A percentile compares a stretch with the other conserved stretches of the same genome.
phyloP scores from a whole-genome alignment of 2,888 invertebrate species.

The Pammene fasciana region DNA sequence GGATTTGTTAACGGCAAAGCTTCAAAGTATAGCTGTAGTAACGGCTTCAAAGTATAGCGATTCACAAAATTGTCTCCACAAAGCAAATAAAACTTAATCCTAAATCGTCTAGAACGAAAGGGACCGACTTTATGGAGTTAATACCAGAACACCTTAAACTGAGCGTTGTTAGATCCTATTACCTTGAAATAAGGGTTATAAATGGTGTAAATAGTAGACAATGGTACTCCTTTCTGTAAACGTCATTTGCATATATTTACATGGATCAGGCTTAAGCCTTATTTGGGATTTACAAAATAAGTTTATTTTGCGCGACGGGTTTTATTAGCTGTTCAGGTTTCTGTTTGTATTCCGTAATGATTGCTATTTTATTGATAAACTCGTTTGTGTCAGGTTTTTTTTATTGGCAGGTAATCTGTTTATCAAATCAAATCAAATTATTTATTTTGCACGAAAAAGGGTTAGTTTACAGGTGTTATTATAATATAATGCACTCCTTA shows the following conservation, averaged over 20 bases:
- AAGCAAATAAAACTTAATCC: conserved; percentile 22
- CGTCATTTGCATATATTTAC: conserved; percentile 38
- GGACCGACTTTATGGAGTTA: no score
- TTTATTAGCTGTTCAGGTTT: conserved; percentile 1
- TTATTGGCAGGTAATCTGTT: background rate
- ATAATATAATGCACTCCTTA: no score
- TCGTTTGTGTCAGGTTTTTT: background rate
- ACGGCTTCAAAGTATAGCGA: no score
- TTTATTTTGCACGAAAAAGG: no score
- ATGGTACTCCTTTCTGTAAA: conserved; percentile 24
- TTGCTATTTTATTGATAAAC: background rate
- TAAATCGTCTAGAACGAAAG: conserved; percentile 8
- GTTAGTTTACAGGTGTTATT: no score
- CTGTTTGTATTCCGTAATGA: background rate
- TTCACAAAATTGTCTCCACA: conserved; percentile 26
- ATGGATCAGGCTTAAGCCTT: conserved; percentile 17
- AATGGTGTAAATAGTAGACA: no score
- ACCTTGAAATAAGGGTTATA: no score
- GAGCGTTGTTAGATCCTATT: no score
- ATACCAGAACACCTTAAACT: no score
- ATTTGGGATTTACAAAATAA: conserved; percentile 25
- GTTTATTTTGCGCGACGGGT: conserved; percentile 1
- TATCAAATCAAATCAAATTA: no score
- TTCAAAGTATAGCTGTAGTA: no score
- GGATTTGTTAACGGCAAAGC: no score